A percentile compares a stretch with the other conserved stretches of the same genome.
Evolutionary conservation across 2,113 vertebrate genomes (phyloP).

Genomic region (Boulengeromyrus knoepffleri): DNA sequence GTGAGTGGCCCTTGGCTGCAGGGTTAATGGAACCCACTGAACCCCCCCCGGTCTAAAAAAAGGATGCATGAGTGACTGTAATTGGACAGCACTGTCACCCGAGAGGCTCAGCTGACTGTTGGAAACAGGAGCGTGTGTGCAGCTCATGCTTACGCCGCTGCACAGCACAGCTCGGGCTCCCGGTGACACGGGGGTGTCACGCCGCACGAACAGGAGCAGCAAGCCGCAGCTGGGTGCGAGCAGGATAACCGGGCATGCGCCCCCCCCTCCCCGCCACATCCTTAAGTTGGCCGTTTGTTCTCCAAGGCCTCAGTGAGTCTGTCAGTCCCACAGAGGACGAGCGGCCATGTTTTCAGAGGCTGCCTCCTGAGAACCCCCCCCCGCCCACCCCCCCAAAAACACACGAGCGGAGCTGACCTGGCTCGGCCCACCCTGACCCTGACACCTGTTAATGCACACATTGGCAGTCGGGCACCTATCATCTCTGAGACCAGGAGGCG

Average conservation of each 20-base stretch:
- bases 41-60: slow-evolving; percentile 21
- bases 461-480: background rate
- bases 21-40: slow-evolving; percentile 76
- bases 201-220: background rate
- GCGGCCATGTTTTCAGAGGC: background rate
- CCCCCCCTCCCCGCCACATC: background rate
- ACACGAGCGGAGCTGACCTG: background rate
- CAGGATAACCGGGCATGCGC: background rate
- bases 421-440: background rate
- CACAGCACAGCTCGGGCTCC: background rate
- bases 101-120: slow-evolving; percentile 14
- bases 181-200: background rate
- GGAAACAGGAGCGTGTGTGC: background rate
- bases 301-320: background rate
- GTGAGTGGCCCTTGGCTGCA: slow-evolving; percentile 75
- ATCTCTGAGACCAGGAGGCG: background rate
- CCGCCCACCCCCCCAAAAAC: background rate
- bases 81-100: slow-evolving; percentile 29
- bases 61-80: slow-evolving; percentile 31
- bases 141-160: background rate
- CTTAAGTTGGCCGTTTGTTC: background rate
- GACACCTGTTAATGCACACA: background rate
- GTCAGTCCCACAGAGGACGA: background rate
- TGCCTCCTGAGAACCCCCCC: background rate
- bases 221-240: background rate